These are phyloP conservation scores for Cheilosia vulpina DNA, from an alignment of 2,888 invertebrate genomes.

Conservation along the genomic window DNA sequence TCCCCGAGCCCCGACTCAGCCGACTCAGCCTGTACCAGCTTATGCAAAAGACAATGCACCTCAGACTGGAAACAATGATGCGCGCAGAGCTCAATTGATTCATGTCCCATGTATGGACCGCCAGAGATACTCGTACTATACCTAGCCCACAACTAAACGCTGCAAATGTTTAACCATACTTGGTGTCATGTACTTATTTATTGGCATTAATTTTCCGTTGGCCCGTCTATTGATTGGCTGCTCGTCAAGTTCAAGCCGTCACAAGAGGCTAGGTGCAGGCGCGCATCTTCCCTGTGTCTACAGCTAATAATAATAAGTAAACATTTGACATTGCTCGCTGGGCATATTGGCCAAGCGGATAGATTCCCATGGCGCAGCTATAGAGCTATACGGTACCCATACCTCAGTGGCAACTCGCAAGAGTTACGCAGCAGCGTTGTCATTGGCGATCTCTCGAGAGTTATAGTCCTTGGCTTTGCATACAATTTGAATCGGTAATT, in stretches of 20 bases:
- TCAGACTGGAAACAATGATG: constrained; percentile 66
- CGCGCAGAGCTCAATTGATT: constrained; percentile 62
- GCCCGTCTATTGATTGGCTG: constrained; percentile 44
- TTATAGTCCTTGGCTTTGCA: constrained; percentile 73
- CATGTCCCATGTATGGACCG: constrained; percentile 71
- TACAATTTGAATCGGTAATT: constrained; percentile 73
- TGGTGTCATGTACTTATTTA: constrained; percentile 75
- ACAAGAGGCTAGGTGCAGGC: constrained; percentile 37
- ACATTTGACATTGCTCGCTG: constrained; percentile 70
- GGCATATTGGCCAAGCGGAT: constrained; percentile 59
- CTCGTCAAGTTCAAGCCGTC: constrained; percentile 70
- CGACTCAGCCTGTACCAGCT: constrained; percentile 10
- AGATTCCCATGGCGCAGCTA: constrained; percentile 64
- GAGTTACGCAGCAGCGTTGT: constrained; percentile 69
- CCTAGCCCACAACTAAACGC: constrained; percentile 69
- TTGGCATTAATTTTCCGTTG: constrained; percentile 72
- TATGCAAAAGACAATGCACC: constrained; percentile 71
- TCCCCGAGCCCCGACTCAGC: background rate
- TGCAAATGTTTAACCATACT: constrained; percentile 75
- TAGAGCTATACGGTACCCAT: background rate
- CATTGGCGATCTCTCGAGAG: constrained; percentile 61
- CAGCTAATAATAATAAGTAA: constrained; percentile 70
- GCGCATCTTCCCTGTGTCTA: constrained; percentile 41
- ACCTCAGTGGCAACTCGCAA: constrained; percentile 19
- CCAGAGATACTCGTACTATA: constrained; percentile 24